Conservation (phyloP, 92 coral and sea anemone species). For the Blastomussa wellsi region DNA sequence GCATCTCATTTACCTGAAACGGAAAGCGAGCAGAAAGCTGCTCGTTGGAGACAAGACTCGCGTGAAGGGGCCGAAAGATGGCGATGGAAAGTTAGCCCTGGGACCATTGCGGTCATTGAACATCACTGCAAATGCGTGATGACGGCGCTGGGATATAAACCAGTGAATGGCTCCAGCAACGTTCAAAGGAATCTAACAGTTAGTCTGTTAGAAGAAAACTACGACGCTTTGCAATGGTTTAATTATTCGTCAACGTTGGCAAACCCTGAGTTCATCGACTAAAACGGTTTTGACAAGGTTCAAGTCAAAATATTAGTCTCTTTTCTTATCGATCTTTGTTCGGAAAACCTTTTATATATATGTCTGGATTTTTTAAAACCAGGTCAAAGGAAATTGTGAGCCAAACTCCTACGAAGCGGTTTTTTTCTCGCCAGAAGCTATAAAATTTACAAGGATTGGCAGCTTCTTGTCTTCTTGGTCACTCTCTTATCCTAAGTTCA, state of each 20-base stretch:
- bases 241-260: not conserved
- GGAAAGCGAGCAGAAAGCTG: constrained; percentile 1
- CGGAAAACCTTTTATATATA: not conserved
- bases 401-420: too few species aligned
- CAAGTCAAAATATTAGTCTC: too few species aligned
- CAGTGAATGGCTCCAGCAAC: constrained; percentile 21
- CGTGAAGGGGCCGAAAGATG: constrained; percentile 30
- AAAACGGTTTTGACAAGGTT: not conserved
- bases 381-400: too few species aligned
- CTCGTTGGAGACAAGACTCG: constrained; percentile 13
- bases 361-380: too few species aligned
- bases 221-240: not conserved
- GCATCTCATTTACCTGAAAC: constrained; percentile 25
- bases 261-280: not conserved
- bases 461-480: too few species aligned
- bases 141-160: constrained; percentile 26
- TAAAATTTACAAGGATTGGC: too few species aligned
- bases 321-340: not conserved
- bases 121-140: constrained; percentile 29
- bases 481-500: too few species aligned
- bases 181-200: constrained; percentile 11
- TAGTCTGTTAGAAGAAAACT: constrained; percentile 21
- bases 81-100: constrained; percentile 27
- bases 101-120: constrained; percentile 34
- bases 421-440: too few species aligned